Base-by-base conservation (phyloP, 1,140 invertebrate genomes). In the Macrobrachium rosenbergii region DNA sequence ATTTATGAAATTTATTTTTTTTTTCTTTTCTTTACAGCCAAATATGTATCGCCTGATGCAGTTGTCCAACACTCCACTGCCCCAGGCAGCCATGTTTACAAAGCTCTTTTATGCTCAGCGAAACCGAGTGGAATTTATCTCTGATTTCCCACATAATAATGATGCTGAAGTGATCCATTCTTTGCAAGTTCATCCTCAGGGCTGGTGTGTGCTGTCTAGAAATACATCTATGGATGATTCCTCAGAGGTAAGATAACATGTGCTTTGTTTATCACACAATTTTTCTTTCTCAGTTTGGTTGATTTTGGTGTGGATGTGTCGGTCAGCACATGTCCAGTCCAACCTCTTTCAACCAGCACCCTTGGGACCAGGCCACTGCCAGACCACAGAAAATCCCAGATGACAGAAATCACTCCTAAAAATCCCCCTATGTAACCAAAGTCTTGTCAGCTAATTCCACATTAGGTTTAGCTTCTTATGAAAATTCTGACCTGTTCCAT, bases 1-100 rank as follows among this genome's bases (percentile, higher is more conserved):
- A 2, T 37, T 37, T 16, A 88, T 43, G n/a, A n/a, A n/a, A 14
- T 37, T 62, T 58, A 72, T 45, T 37, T 73, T 75, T n/a, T 37
- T 77, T 90, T 87, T 81, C 88, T 69, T 17, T 78, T 90, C 76
- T 90, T 94, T 93, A 7, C 92, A 97, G 95, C 96, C 97, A 59
- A 96, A 96, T 91, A 94, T 98, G 91, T 98, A 98, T 91, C 93
- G 96, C 88, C 92, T 98, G 83, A 98, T 98, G 96, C 97, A 98
- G 92, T 93, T 95, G 90, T 96, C 95, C 90, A 94, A 95, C 89
- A 95, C 96, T 88, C 94, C 94, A 75, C 96, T 97, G 90, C 96
- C 96, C 5, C 94, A 95, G 69, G 96, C 95, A 19, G 94, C 95
- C 12, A 94, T 94, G 90, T 97, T 95, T 91, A 96, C 96, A 90